phyloP scores from a whole-genome alignment of 2,888 invertebrate species.

The Rhagophthalmus giganteus region DNA sequence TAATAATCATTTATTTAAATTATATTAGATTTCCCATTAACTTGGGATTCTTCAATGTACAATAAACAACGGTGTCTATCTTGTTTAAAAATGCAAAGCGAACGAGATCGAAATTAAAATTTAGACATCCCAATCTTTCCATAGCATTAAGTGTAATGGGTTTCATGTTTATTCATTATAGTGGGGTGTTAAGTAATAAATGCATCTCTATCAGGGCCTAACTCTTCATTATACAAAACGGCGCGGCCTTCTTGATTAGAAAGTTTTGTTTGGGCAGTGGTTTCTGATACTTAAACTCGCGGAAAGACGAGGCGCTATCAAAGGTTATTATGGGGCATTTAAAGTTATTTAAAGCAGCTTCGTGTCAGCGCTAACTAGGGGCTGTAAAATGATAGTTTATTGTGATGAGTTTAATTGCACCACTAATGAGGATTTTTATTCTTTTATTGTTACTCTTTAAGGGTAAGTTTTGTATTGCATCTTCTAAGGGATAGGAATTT shows the following conservation, averaged over 20 bases:
- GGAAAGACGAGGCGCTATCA: no score
- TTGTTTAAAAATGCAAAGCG: no score
- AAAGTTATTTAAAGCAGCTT: slow-evolving; percentile 15
- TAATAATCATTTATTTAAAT: no score
- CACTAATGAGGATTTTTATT: slow-evolving; percentile 25
- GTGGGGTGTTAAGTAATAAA: slow-evolving; percentile 25
- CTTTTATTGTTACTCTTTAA: slow-evolving; percentile 26
- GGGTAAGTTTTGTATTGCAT: no score
- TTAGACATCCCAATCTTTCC: no score
- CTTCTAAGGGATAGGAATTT: no score
- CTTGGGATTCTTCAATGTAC: no score
- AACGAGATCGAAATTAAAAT: no score
- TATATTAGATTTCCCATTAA: no score
- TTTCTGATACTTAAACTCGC: slow-evolving; percentile 16
- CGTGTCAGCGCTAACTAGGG: slow-evolving; percentile 21
- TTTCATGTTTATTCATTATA: slow-evolving; percentile 23
- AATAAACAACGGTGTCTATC: no score
- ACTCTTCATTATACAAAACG: slow-evolving; percentile 17
- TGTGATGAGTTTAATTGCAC: slow-evolving; percentile 16
- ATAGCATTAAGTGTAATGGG: no score
- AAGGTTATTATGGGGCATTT: slow-evolving; percentile 16
- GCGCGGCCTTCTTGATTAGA: slow-evolving; percentile 17
- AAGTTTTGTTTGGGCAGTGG: slow-evolving; percentile 9
- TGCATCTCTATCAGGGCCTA: slow-evolving; percentile 10
- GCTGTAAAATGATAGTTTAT: slow-evolving; percentile 25